phyloP scores from a whole-genome alignment of 2,113 vertebrate species.

The Thalassarche chlororhynchos region DNA sequence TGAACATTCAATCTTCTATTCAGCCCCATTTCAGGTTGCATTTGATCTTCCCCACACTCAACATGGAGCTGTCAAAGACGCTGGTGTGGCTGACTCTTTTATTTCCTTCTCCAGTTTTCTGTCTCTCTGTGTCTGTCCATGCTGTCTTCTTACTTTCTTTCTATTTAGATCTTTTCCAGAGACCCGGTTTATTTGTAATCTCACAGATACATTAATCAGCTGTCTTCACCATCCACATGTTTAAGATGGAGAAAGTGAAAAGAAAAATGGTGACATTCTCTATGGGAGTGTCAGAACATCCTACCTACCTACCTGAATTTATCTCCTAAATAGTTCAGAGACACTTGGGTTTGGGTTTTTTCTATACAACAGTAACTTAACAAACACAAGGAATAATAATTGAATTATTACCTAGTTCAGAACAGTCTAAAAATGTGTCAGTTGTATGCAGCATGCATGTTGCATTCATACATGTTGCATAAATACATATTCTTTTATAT shows the following conservation, averaged over 20 bases:
- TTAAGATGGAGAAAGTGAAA: conserved; percentile 5
- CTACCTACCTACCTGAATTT: background rate
- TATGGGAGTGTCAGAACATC: background rate
- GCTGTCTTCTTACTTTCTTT: background rate
- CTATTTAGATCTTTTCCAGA: background rate
- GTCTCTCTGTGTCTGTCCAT: background rate
- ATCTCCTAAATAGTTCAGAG: background rate
- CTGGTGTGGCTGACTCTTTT: background rate
- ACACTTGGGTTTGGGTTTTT: background rate
- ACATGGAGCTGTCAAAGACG: background rate
- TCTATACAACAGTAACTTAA: background rate
- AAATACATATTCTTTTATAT: background rate
- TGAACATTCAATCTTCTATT: background rate
- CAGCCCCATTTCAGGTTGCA: background rate
- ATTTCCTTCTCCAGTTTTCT: background rate
- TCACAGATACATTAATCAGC: background rate
- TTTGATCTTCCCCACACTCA: background rate
- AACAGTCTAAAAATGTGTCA: background rate
- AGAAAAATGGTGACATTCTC: background rate
- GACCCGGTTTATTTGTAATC: background rate
- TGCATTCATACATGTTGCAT: background rate
- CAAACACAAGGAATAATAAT: background rate
- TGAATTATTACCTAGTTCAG: background rate
- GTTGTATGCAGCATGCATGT: background rate
- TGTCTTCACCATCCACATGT: background rate